Base-by-base conservation (phyloP, 2,113 vertebrate species). In the Sinocyclocheilus maitianheensis region DNA sequence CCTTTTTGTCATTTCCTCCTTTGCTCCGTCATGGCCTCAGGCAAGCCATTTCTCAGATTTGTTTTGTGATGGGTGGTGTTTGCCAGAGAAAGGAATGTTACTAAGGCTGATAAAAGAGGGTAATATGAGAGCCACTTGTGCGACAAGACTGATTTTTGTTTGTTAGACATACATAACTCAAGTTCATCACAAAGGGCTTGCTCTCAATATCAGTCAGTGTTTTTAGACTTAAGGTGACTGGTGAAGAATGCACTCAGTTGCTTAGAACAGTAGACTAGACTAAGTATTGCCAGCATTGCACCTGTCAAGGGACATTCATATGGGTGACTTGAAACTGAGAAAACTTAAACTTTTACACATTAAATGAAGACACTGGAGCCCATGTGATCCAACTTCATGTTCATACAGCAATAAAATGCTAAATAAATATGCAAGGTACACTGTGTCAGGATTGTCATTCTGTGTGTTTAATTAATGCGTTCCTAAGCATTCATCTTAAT, bases 21-120 rank as follows among this genome's bases (percentile, higher is more conserved):
- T 63, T 80, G 85, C 90, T 92, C 87, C 85, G 72, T 62, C 84
- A 77, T 76, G 11, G 84, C 86, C 85, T 60, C 71, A 75, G 77
- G 90, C 90, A 69, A 65, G 67, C n/a, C 78, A 72, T 76, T 83
- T 86, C 71, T 63, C n/a, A 43, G 78, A 69, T 51, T 67, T 26
- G 20, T 81, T 48, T 82, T 37, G 48, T 74, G 13, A 76, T 30
- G 58, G n/a, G 40, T 75, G 43, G 20, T 18, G 9, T 74, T 83
- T 63, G 71, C 16, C 43, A 69, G 20, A 60, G 48, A 76, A 43
- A 81, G 14, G 69, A 9, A 77, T 51, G 76, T 75, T 40, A 80
- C 78, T 30, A 30, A 75, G 6, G 71, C 72, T 62, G 71, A 84
- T 40, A 58, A 76, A 43, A 75, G 55, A 58, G 82, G 13, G 5